A percentile compares a stretch with the other conserved stretches of the same genome.
These are phyloP conservation scores for Catajapyx aquilonaris DNA, from an alignment of 1,140 invertebrate genomes.

Conservation along the genomic window DNA sequence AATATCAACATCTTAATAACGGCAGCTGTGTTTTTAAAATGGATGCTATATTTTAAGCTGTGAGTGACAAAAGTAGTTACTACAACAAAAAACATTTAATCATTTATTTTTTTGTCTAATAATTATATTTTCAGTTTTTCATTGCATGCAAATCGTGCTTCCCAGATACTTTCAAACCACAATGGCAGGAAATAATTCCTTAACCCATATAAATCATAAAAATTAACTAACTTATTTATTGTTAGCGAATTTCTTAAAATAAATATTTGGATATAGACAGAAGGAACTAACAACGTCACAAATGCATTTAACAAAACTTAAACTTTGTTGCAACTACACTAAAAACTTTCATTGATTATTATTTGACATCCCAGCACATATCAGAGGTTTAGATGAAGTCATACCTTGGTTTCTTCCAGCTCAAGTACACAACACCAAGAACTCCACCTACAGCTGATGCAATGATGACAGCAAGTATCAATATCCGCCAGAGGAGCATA, in stretches of 20 bases:
- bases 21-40: no score
- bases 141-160: no score
- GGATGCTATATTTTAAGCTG: no score
- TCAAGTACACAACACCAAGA: constrained; percentile 25
- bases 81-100: no score
- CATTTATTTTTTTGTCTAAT: no score
- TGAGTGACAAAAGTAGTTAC: no score
- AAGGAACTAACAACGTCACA: not conserved
- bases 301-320: not conserved
- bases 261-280: not conserved
- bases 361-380: constrained; percentile 23
- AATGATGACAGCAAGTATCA: constrained; percentile 23
- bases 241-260: not conserved
- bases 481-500: constrained; percentile 28
- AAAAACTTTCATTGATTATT: constrained; percentile 29
- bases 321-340: constrained; percentile 40
- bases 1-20: no score
- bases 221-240: not conserved
- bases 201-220: no score
- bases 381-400: constrained; percentile 16
- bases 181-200: no score
- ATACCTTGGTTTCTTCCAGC: constrained; percentile 23
- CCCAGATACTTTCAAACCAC: no score
- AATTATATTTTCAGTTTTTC: no score
- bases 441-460: constrained; percentile 24